Evolutionary conservation across 2,888 invertebrate species (phyloP), one percentile per base, ranked within the genome.

Genomic region (Aleiodes testaceus): DNA sequence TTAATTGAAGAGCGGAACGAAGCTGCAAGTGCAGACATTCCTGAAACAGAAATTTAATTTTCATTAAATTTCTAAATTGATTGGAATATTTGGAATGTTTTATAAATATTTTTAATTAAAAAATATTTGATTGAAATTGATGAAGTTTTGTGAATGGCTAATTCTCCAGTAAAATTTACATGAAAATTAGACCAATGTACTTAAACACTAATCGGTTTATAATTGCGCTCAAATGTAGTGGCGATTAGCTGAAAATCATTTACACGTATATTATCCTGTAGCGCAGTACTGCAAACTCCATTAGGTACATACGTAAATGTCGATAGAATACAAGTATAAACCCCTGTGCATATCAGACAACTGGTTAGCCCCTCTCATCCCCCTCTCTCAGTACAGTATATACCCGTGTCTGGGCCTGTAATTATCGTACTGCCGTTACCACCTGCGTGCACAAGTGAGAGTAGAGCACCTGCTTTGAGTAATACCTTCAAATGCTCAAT

Each of bases 191-290:
- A 75, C 74, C 74, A 75, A 75, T 76, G 76, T 80, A 77, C 59
- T 36, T 42, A 36, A 59, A 59, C 42, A 14, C 83, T 85, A 85
- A 85, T 85, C 84, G 80, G 81, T 82, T 81, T 82, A 82, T 85
- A 85, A 85, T 85, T 84, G 81, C 79, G 74, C 77, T 80, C 76
- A 80, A 83, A 82, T 79, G 77, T 78, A 72, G 75, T 75, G 75
- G 78, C 80, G 79, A 83, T 85, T 84, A 84, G 79, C 78, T 78
- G 77, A 66, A 79, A 80, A 79, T 82, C 78, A 80, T 80, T 80
- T 77, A 77, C 76, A 75, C 65, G 70, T 49, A 69, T 64, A 59
- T 68, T 59, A 71, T 72, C 45, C 42, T 18, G 70, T 44, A 59
- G 70, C 66, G 59, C 64, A 44, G 52, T 47, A 44, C 30, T 26